Evolutionary conservation across 2,113 vertebrate genomes (phyloP).

Genomic region (Scomber japonicus): DNA sequence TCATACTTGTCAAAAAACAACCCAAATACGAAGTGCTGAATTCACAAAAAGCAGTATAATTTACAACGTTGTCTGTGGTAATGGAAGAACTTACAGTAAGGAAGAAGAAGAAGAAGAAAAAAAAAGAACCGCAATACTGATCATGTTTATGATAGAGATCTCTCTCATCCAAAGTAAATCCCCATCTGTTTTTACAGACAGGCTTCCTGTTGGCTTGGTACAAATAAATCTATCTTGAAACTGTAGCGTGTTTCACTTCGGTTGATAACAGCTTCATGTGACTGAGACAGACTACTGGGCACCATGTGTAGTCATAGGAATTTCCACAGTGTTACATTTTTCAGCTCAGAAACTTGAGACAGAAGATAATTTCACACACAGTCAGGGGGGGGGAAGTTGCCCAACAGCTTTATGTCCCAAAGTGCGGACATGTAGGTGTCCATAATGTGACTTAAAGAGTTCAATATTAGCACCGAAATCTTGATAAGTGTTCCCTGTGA

Average conservation of each 20-base stretch:
- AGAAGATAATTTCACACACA: neutral
- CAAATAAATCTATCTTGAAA: slow-evolving; percentile 17
- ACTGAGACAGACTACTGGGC: slow-evolving; percentile 34
- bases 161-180: neutral
- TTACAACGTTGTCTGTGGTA: neutral
- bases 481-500: neutral
- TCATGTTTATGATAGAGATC: neutral
- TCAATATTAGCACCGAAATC: neutral
- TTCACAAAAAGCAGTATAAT: neutral
- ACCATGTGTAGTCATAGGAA: slow-evolving; percentile 10
- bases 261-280: slow-evolving; percentile 30
- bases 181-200: neutral
- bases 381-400: neutral
- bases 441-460: neutral
- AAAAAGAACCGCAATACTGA: neutral
- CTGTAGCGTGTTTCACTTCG: neutral
- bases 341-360: neutral
- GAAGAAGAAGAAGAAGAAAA: neutral
- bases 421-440: neutral
- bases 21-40: neutral
- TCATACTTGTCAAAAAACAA: too few species aligned
- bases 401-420: neutral
- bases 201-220: neutral
- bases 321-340: slow-evolving; percentile 3
- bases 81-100: neutral